These are phyloP conservation scores for Gymnodraco acuticeps DNA, from an alignment of 2,797 vertebrate species.

Conservation along the genomic window DNA sequence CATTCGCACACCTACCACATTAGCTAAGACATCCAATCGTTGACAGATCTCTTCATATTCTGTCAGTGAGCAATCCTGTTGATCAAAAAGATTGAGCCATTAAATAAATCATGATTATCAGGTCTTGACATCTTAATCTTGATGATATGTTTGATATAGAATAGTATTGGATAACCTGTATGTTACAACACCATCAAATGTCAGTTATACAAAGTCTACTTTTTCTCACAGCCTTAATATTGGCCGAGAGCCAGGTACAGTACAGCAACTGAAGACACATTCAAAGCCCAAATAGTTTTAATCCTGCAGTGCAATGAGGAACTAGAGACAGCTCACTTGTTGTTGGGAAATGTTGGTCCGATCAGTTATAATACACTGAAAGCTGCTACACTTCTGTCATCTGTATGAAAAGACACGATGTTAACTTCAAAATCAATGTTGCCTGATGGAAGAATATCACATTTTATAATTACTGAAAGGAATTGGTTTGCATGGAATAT, in stretches of 20 bases:
- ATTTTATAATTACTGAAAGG: neutral
- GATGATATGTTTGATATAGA: neutral
- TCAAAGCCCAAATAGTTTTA: no score
- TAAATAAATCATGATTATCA: neutral
- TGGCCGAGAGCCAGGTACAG: neutral
- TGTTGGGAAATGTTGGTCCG: neutral
- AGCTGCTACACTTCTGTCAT: neutral
- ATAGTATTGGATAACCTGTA: neutral
- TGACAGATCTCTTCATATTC: no score
- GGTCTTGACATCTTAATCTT: neutral
- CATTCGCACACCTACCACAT: neutral
- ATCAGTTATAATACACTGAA: neutral
- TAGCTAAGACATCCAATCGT: neutral
- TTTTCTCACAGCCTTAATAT: neutral
- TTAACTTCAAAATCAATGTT: neutral
- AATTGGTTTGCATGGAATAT: neutral
- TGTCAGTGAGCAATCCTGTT: neutral
- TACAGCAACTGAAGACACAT: no score
- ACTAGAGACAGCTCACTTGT: neutral
- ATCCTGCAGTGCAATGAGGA: no score
- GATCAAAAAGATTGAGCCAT: neutral
- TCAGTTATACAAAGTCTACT: neutral
- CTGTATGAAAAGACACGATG: neutral
- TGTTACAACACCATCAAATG: neutral
- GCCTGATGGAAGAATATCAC: neutral